These are phyloP conservation scores for Acromyrmex charruanus DNA, from an alignment of 1,140 invertebrate species.

Conservation along the genomic window DNA sequence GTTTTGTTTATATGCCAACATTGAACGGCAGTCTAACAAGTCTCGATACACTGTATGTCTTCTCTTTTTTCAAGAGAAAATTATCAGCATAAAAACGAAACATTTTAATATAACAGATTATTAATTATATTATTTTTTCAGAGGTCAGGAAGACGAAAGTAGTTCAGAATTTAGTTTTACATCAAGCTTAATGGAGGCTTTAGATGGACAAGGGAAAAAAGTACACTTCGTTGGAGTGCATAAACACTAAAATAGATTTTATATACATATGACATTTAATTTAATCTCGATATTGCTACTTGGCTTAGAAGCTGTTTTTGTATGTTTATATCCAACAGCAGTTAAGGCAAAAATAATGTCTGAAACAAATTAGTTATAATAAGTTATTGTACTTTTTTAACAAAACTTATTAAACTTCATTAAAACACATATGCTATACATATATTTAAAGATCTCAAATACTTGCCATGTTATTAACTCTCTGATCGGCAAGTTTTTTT, in stretches of 20 bases:
- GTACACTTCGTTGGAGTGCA: conserved; percentile 83
- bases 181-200: conserved; percentile 84
- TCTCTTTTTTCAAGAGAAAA: conserved; percentile 4
- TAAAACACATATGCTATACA: neutral
- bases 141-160: conserved; percentile 82
- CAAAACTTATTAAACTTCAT: neutral
- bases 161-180: conserved; percentile 86
- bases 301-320: neutral
- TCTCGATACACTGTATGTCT: conserved; percentile 82
- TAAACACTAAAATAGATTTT: conserved; percentile 68
- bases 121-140: conserved; percentile 66
- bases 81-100: neutral
- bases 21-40: conserved; percentile 80
- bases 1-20: conserved; percentile 70
- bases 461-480: conserved; percentile 26
- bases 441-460: conserved; percentile 36
- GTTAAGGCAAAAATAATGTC: neutral
- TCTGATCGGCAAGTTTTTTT: conserved; percentile 10
- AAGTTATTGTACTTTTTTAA: conserved; percentile 9
- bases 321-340: neutral
- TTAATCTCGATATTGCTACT: conserved; percentile 53
- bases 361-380: conserved; percentile 6
- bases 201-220: conserved; percentile 82
- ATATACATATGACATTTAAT: conserved; percentile 18
- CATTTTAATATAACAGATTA: neutral